Base-by-base conservation (phyloP, 2,888 invertebrate species). In the Calliopum simillimum region DNA sequence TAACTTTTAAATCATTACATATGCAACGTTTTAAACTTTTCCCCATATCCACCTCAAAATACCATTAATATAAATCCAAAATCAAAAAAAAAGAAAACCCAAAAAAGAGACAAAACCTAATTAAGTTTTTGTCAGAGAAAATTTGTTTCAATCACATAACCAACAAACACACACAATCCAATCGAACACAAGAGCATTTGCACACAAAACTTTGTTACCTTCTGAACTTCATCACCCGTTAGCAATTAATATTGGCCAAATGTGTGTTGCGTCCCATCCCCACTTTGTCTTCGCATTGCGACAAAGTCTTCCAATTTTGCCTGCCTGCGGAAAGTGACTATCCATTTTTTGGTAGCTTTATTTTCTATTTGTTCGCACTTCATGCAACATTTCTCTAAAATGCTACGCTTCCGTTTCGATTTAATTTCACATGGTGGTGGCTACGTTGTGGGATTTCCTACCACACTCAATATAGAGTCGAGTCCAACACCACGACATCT, bases 71-170 rank as follows among this genome's bases (percentile, higher is more conserved):
- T 33, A 33, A 33, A 33, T 33, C 33, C 33, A n/a, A n/a, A n/a
- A n/a, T 3, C 33, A 8, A 33, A 33, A 33, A 33, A 33, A 33
- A 8, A 8, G n/a, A n/a, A n/a, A n/a, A n/a, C n/a, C 33, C 33
- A 8, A 5, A 80, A 80, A 78, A 78, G 77, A 79, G 79, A 80
- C 84, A 83, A 83, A 84, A 85, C 84, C 85, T 85, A 85, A 85
- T 85, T 85, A 85, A 85, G 85, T 85, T 85, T 85, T 82, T 85
- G 85, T 85, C 85, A 85, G 84, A 84, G 83, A 83, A 84, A 85
- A 85, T 85, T 85, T 85, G 84, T 84, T 85, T 84, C 64, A 64
- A 59, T 21, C 63, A 59, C 13, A 14, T 61, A 62, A 19, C n/a
- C 49, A 25, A 68, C 21, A 55, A 47, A 25, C 1, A 59, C 23